phyloP scores from a whole-genome alignment of 2,797 vertebrate species.

The Sebastes taczanowskii region DNA sequence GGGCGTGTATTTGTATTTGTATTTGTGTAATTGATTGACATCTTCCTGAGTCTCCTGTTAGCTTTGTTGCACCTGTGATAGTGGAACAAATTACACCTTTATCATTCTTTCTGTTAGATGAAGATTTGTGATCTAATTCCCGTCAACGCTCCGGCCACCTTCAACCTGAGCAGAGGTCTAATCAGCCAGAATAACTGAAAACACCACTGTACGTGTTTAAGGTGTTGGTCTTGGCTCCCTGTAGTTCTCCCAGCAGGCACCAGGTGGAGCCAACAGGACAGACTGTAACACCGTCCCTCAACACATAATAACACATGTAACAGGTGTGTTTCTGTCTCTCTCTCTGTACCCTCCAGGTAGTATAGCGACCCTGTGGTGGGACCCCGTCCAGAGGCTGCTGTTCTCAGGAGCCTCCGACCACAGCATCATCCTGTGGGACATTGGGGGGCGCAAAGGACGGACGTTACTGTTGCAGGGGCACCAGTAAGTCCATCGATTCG shows the following conservation, averaged over 20 bases:
- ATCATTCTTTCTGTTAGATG: too few species aligned
- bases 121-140: too few species aligned
- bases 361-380: conserved; percentile 93
- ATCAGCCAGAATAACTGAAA: too few species aligned
- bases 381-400: conserved; percentile 92
- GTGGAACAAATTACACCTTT: too few species aligned
- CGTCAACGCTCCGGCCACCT: too few species aligned
- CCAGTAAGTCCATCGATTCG: conserved; percentile 83
- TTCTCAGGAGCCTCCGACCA: conserved; percentile 97
- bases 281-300: background rate
- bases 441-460: conserved; percentile 94
- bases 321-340: background rate
- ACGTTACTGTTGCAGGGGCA: conserved; percentile 94
- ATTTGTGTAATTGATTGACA: background rate
- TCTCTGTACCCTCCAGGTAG: conserved; percentile 81
- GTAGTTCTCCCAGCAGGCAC: conserved; percentile 35
- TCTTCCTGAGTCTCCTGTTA: too few species aligned
- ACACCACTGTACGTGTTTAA: too few species aligned
- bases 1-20: too few species aligned
- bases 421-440: conserved; percentile 99
- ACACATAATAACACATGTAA: background rate
- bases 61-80: too few species aligned
- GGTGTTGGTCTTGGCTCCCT: background rate
- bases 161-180: too few species aligned
- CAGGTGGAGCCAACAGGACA: conserved; percentile 33